Evolutionary conservation across 2,888 invertebrate genomes (phyloP), one percentile per base, ranked within the genome.

Genomic region (Lepidocyrtoides sp.): DNA sequence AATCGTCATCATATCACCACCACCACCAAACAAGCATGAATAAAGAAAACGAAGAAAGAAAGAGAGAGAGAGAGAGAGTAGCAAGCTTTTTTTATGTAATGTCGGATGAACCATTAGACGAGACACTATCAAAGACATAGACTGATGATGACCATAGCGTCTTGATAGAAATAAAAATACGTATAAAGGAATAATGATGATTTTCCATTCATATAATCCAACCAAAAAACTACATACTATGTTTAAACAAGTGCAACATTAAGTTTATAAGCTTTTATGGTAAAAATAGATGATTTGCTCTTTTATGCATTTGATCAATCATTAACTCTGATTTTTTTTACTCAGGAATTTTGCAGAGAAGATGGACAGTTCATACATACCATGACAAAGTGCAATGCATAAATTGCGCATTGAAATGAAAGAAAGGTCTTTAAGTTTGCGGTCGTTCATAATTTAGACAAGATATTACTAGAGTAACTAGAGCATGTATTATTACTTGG

Each of bases 51-150:
- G 75, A 48, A 51, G 17, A 75, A 14, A 75, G 66, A 69, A 51
- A 32, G 36, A 23, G 44, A 82, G 20, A 66, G 77, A 44, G 29
- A 29, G 48, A 54, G 57, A 26, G 32, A 81, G 29, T 48, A 69
- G 75, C 83, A 48, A 41, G 83, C 26, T 51, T 84, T 84, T 83
- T n/a, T 84, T 84, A 75, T 75, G 32, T 66, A 66, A 66, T 84
- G 77, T 77, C 60, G 48, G 60, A 86, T 86, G 77, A 66, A 48
- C 79, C 87, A 87, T 87, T 87, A 79, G 66, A 66, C 32, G 79
- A 77, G 81, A 87, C 87, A 87, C 79, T 48, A 26, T 66, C 17
- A 63, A 66, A 83, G 83, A 83, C 63, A 63, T 26, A 83, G 63
- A 63, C 17, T 26, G 63, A 83, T 48, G 81, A 36, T 79, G 57